Evolutionary conservation across 2,113 vertebrate genomes (phyloP), one percentile per base, ranked within the genome.

Genomic region (Ellobius talpinus): DNA sequence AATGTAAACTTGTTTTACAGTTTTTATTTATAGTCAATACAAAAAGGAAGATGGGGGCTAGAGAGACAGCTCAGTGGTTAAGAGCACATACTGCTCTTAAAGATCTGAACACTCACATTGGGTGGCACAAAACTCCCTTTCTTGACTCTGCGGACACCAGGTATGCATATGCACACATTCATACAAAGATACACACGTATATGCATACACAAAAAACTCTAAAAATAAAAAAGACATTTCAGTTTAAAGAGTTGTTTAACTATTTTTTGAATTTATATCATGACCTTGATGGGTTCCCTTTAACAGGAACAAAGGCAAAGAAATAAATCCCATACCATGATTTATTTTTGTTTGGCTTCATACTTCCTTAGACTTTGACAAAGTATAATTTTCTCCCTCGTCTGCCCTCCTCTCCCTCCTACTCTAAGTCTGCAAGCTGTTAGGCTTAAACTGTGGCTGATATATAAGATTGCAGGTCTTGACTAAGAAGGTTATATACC

Each of bases 291-390:
- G 42, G 63, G 58, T 52, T 86, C 68, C 42, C n/a, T 24, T 72
- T 87, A 93, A 78, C 3, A 89, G 24, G 70, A 91, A 72, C 13
- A 33, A 89, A 78, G 58, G 52, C 79, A 86, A 94, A 72, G 52
- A 91, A 87, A 68, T 55, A 63, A 73, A 79, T 82, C 0, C 0
- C n/a, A 65, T 3, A 61, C 8, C 5, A 79, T 29, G 76, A 45
- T 79, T 82, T 50, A 79, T 88, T 50, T 96, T 79, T 61, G 39
- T 81, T 93, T 88, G 65, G 70, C 29, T 88, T 33, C 65, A 90
- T 13, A 65, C 31, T 89, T 96, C 72, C 63, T 73, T 91, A 89
- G 82, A 87, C 39, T 93, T 92, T 63, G 91, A 91, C 82, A 91
- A 82, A 92, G 89, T 70, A 14, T 50, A 21, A 91, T 77, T 90